Base-by-base conservation (phyloP, 2,888 invertebrate genomes). In the Nipponacmea schrenckii region DNA sequence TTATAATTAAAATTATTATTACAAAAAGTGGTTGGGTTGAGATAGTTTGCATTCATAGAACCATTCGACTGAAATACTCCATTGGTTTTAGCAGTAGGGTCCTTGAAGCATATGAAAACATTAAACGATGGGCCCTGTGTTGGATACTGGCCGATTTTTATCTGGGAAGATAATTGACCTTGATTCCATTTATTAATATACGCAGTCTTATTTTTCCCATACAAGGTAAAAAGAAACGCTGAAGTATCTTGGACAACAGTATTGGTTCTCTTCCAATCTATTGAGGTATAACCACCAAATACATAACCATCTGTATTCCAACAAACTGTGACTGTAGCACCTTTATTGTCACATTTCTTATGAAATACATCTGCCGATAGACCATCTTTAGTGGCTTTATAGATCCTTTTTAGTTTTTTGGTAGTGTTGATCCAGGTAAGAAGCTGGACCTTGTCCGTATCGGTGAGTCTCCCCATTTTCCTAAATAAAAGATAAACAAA, bases 321-420 rank as follows among this genome's bases (percentile, higher is more conserved):
- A 10, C 79, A n/a, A 1, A 80, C 76, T 0, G 77, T 75, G 0
- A 81, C 75, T 5, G 79, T 80, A 0, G 80, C 75, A 0, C 80
- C 80, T 70, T 80, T 69, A 62, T 77, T 74, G 76, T 81, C 72
- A 68, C 81, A 81, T 46, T 70, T 69, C 62, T 73, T 64, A 46
- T 81, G 81, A 66, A 81, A 81, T 12, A 73, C 69, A 24, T 66
- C 26, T 14, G 79, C 70, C 8, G 56, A 50, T 64, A 77, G 75
- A 0, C 80, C 80, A 48, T 81, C 78, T 27, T 71, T 56, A 7
- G 74, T 71, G 48, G 75, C 74, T 44, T 73, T 75, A 69, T 79
- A 81, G 27, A 81, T 50, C 63, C 79, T 69, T 0, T 64, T 56
- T 50, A 78, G 78, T 63, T 75, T 73, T 14, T 72, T 67, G 39